Base-by-base conservation (phyloP, 2,888 invertebrate species). In the Parnassius smintheus region DNA sequence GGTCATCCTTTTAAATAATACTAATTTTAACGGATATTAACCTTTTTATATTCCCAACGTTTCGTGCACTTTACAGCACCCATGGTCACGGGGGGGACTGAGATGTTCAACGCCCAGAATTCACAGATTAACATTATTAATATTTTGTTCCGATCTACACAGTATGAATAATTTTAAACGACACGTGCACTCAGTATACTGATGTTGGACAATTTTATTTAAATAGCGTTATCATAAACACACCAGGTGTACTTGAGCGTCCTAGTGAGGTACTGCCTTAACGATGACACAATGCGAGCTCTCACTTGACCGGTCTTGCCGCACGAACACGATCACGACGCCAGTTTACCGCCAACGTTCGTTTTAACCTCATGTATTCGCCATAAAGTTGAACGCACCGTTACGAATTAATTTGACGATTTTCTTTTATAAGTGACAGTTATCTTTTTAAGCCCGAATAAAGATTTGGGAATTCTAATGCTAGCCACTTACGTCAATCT, bases 221-320 rank as follows among this genome's bases (percentile, higher is more conserved):
- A 4, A 35, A 0, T 7, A 35, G 4, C 7, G 35, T 35, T 35
- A 35, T 35, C 35, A 35, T 35, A 35, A 35, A 35, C 35, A 10
- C 41, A 25, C 55, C 55, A 58, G 62, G 62, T 63, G 59, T 45
- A 22, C n/a, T 44, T 12, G 12, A 35, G 13, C n/a, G 45, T 45
- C 10, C 49, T 55, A 46, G 51, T 56, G 55, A n/a, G 59, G 18
- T 18, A 18, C 41, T 41, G 48, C 54, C 80, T 68, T 68, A 62
- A 68, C 71, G 79, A 83, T 81, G 83, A 82, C 82, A 88, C 86
- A 82, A 81, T 75, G 73, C 72, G 72, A 77, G 76, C 83, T 84
- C 85, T 83, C 76, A 79, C 81, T 84, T 83, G 82, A 86, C 86
- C 84, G 83, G 78, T 76, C 77, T 71, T 48, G 70, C 65, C 61